Evolutionary conservation across 2,888 invertebrate genomes (phyloP).

Genomic region (Scrobipalpa atriplicella): DNA sequence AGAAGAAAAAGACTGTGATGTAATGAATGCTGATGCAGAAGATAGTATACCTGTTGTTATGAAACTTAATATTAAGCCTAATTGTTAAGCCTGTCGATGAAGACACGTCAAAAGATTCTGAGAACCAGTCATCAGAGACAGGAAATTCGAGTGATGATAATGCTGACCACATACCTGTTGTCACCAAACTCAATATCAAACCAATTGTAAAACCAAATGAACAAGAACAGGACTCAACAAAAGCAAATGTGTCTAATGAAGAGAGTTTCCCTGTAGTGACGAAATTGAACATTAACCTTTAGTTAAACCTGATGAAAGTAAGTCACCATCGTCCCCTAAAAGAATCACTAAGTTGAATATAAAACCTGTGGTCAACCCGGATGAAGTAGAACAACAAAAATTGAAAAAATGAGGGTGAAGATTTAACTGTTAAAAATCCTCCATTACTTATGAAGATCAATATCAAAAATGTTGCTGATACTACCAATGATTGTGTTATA

Average conservation of each 20-base stretch:
- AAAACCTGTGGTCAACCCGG: conserved; percentile 77
- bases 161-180: conserved; percentile 71
- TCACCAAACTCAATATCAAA: conserved; percentile 83
- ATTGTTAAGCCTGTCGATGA: conserved; percentile 75
- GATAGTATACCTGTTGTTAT: conserved; percentile 76
- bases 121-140: conserved; percentile 75
- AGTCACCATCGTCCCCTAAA: conserved; percentile 66
- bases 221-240: conserved; percentile 46
- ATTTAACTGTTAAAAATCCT: conserved; percentile 61
- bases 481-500: conserved; percentile 49
- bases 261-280: conserved; percentile 67
- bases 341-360: conserved; percentile 76
- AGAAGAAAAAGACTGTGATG: conserved; percentile 75
- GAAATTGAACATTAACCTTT: conserved; percentile 71
- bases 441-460: conserved; percentile 77
- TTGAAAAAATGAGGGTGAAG: conserved; percentile 52
- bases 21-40: conserved; percentile 64
- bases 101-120: conserved; percentile 66
- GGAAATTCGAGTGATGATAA: conserved; percentile 77
- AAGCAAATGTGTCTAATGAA: conserved; percentile 51
- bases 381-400: conserved; percentile 52
- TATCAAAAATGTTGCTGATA: conserved; percentile 66
- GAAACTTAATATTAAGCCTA: conserved; percentile 82
- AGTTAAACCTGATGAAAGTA: conserved; percentile 64
- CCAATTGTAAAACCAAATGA: conserved; percentile 74